These are phyloP conservation scores for Leptopterna dolabrata DNA, from an alignment of 2,888 invertebrate genomes.

Conservation along the genomic window DNA sequence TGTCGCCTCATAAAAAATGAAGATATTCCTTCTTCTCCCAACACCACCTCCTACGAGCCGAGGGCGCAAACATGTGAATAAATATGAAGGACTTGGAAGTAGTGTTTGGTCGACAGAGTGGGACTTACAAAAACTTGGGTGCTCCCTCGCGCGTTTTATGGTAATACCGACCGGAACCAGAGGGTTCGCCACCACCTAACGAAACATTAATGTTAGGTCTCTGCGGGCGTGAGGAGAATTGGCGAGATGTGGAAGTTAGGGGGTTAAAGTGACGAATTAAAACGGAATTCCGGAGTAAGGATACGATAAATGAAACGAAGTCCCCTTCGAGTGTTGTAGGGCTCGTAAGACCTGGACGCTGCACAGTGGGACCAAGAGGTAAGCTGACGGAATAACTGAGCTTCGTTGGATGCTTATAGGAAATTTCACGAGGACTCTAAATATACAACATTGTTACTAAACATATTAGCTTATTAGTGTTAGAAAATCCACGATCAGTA, in stretches of 20 bases:
- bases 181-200: slow-evolving; percentile 1
- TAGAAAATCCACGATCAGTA: too few relatives aligned
- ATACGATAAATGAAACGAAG: background rate
- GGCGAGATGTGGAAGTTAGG: background rate
- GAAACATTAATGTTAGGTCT: slow-evolving; percentile 36
- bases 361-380: too few relatives aligned
- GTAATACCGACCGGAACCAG: background rate
- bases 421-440: too few relatives aligned
- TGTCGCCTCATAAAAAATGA: slow-evolving; percentile 55
- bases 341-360: background rate
- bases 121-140: slow-evolving; percentile 27
- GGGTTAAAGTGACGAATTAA: background rate
- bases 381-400: too few relatives aligned
- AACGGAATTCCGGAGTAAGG: background rate
- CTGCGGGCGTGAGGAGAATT: background rate
- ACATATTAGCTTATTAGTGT: too few relatives aligned
- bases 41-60: background rate
- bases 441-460: too few relatives aligned
- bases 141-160: slow-evolving; percentile 4
- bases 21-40: slow-evolving; percentile 38
- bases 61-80: slow-evolving; percentile 40
- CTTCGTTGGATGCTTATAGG: too few relatives aligned
- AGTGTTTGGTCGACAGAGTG: background rate
- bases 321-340: background rate
- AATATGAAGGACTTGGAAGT: slow-evolving; percentile 40